Base-by-base conservation (phyloP, 2,888 invertebrate genomes). In the Trichopoda pennipes region DNA sequence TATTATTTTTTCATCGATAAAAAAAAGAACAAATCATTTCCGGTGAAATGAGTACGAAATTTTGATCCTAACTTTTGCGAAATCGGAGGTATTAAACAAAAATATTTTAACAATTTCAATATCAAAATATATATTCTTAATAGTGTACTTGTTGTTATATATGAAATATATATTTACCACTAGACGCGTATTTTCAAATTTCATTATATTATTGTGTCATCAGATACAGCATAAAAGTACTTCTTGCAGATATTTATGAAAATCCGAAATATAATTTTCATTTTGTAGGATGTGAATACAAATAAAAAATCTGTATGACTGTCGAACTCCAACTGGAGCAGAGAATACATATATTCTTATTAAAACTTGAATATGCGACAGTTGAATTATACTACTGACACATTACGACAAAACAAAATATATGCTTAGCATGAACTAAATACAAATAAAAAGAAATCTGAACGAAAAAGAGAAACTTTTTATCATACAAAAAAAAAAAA, bases 281-380 rank as follows among this genome's bases (percentile, higher is more conserved):
- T 44, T 44, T 16, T n/a, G 28, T 28, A 44, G 2, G 23, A 17
- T 28, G 12, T 1, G 32, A 14, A 63, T 47, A 63, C 28, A 32
- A 17, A 63, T n/a, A 17, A 32, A 63, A 19, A 44, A 4, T 44
- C 3, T 42, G 19, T 28, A 17, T 53, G 6, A 44, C 17, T 64
- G 28, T 44, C 17, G 16, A 51, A 12, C 19, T 47, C 21, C 38
- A 16, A 42, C 23, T n/a, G 28, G 28, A 23, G 60, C 49, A 60
- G n/a, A 42, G 16, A 1, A 38, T 14, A 3, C 19, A 42, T 38
- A 53, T 56, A 63, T 75, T 76, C 72, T 77, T 81, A 73, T 77
- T 68, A 72, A 79, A 82, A 89, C 87, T 89, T 86, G 87, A 87
- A 86, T 87, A 87, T 88, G 89, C 87, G 88, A 87, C 89, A 88